Base-by-base conservation (phyloP, 2,888 invertebrate genomes). In the Halictus ligatus region DNA sequence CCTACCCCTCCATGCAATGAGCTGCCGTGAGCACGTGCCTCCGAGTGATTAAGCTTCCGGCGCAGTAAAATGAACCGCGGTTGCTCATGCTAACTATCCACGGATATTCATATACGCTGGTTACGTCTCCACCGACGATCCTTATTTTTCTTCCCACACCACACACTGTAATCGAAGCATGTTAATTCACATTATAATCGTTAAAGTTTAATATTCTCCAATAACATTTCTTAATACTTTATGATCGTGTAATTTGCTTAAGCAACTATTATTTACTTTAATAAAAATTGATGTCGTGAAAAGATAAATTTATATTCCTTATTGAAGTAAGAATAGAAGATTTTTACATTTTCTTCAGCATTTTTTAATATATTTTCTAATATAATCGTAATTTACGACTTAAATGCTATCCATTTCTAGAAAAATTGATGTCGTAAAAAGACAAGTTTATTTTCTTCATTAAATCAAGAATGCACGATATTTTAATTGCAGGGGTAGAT, bases 21-120 rank as follows among this genome's bases (percentile, higher is more conserved):
- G 97, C 97, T 0, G 98, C 98, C 0, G 98, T 98, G 89, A 98
- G 96, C 75, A 98, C 96, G 92, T 98, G 97, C 91, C 96, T 96
- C 69, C 96, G 95, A 15, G 97, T 97, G 89, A 98, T 96, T 78
- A 98, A 96, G 6, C 97, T 97, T 75, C 97, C 97, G 13, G 97
- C 98, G 92, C 98, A 98, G 93, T 97, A 97, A 92, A 97, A 97
- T 85, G 94, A 94, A 15, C 97, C 97, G 86, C 96, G 96, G 88
- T 96, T 96, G 90, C 96, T 96, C 86, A 98, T 95, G 18, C 97
- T 97, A 0, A 97, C 97, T 85, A 98, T 95, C 98, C 98, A 98
- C 0, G 98, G 98, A 92, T 97, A 97, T 94, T 97, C 97, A 88
- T 97, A 97, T 13, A 97, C 96, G 79, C 96, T 96, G 1, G 97